Conservation (phyloP, 2,113 vertebrate species). For the Fulica atra region DNA sequence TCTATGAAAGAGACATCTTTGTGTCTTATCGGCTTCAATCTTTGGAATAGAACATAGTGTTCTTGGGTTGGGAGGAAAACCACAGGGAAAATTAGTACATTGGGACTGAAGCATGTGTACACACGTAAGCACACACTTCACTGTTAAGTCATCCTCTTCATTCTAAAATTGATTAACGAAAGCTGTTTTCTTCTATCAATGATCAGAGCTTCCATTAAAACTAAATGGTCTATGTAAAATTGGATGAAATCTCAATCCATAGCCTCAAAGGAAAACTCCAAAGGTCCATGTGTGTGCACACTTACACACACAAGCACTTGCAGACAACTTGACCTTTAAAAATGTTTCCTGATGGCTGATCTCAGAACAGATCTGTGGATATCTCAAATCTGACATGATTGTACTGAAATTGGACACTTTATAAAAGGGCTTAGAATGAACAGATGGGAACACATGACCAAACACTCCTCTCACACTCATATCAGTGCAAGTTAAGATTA, state of each 20-base stretch:
- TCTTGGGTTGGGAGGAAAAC: not conserved
- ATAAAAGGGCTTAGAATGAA: not conserved
- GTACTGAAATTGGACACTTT: not conserved
- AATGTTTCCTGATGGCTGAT: not conserved
- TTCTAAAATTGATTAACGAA: not conserved
- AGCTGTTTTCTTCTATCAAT: not conserved
- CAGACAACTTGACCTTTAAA: not conserved
- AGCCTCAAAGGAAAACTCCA: not conserved
- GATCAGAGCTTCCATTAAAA: conserved; percentile 60
- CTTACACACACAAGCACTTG: not conserved
- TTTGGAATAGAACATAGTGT: not conserved
- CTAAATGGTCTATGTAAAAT: not conserved
- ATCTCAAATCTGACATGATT: not conserved
- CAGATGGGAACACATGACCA: not conserved
- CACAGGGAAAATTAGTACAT: not conserved
- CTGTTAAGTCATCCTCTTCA: not conserved
- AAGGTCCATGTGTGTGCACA: too few relatives aligned
- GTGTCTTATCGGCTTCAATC: not conserved
- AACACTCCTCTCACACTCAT: not conserved
- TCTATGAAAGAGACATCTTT: not conserved
- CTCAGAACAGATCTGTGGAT: not conserved
- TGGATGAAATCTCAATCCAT: not conserved
- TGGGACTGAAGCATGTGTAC: not conserved
- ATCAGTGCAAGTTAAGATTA: conserved; percentile 5
- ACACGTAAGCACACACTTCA: not conserved